Evolutionary conservation across 1,140 invertebrate genomes (phyloP).

Genomic region (Tenebrio molitor): DNA sequence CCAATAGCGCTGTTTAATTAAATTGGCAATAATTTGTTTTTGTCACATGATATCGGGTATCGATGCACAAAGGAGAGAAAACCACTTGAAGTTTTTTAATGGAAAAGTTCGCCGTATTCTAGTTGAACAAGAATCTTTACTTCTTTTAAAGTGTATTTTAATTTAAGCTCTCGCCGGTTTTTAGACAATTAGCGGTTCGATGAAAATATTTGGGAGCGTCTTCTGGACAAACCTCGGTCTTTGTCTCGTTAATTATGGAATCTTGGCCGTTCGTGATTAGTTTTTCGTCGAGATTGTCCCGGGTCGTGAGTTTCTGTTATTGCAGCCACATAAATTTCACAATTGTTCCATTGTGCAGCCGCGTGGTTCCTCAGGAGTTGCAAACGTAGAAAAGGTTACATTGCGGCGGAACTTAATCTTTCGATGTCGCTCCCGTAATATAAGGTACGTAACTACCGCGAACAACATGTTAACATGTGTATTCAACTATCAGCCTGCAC

Average conservation of each 20-base stretch:
- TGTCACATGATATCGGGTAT: background rate
- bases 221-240: background rate
- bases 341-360: conserved; percentile 24
- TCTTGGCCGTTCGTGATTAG: conserved; percentile 1
- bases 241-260: conserved; percentile 2
- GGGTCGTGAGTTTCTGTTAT: conserved; percentile 11
- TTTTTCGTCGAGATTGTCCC: conserved; percentile 3
- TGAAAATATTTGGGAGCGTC: background rate
- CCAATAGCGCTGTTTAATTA: background rate
- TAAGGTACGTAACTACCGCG: background rate
- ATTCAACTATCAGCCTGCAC: too few species aligned
- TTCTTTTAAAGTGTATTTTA: conserved; percentile 6
- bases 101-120: background rate
- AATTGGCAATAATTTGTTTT: conserved; percentile 11
- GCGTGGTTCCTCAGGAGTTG: background rate
- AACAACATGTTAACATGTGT: conserved; percentile 4
- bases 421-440: conserved; percentile 25
- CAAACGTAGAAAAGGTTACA: conserved; percentile 16
- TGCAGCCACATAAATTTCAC: conserved; percentile 33
- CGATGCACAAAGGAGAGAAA: background rate
- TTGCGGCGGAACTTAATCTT: conserved; percentile 25
- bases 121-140: conserved; percentile 10
- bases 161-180: background rate
- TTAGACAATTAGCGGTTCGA: background rate
- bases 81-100: conserved; percentile 12